Evolutionary conservation across 1,140 invertebrate genomes (phyloP).

Genomic region (Bombus difficillimus): DNA sequence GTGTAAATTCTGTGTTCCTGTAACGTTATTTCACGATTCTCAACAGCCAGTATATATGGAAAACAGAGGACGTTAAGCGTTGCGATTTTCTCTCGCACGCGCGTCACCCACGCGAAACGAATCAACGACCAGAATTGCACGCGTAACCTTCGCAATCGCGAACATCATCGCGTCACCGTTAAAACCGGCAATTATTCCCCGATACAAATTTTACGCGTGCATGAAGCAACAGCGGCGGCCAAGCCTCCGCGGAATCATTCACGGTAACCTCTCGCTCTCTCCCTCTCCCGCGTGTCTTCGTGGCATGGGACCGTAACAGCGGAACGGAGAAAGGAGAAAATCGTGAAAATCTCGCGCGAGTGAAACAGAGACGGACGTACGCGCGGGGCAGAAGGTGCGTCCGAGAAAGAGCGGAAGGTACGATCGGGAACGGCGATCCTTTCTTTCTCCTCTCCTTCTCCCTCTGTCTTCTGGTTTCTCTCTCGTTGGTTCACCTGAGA

Average conservation of each 20-base stretch:
- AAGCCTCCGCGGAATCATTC: slow-evolving; percentile 52
- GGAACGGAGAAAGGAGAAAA: slow-evolving; percentile 58
- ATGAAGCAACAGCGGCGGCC: slow-evolving; percentile 1
- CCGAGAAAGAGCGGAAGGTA: slow-evolving; percentile 39
- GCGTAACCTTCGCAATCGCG: background rate
- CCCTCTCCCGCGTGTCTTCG: slow-evolving; percentile 16
- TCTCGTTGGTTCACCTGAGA: slow-evolving; percentile 55
- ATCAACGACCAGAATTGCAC: background rate
- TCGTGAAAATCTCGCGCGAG: slow-evolving; percentile 54
- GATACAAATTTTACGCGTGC: background rate
- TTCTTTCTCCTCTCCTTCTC: slow-evolving; percentile 39
- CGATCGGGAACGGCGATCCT: slow-evolving; percentile 48
- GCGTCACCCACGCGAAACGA: background rate
- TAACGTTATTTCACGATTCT: too few relatives aligned
- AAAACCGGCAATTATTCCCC: background rate
- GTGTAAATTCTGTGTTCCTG: too few relatives aligned
- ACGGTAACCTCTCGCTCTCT: slow-evolving; percentile 49
- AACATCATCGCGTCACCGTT: background rate
- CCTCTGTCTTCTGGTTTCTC: slow-evolving; percentile 23
- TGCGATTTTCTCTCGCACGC: too few relatives aligned
- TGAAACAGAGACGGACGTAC: background rate
- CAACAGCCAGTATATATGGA: too few relatives aligned
- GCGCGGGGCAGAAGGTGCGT: background rate
- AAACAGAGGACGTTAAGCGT: too few relatives aligned
- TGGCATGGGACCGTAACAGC: background rate